Base-by-base conservation (phyloP, 2,113 vertebrate genomes). In the Nycticryphes semicollaris region DNA sequence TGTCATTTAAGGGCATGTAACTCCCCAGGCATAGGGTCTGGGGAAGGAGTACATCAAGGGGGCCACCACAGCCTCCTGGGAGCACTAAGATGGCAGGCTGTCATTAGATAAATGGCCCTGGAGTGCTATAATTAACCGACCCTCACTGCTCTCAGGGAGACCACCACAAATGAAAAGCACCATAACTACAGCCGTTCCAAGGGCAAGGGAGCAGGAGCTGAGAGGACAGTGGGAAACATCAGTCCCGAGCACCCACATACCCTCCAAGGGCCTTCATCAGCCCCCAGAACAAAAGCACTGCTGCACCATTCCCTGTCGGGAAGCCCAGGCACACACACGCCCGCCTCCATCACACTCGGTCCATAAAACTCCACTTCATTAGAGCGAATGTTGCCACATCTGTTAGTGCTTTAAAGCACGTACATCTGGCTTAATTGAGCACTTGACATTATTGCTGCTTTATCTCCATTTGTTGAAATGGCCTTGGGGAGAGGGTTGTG, bases 391-490 rank as follows among this genome's bases (percentile, higher is more conserved):
- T 41, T 80, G 48, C 83, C 51, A 94, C 94, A 96, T 94, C 93
- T 96, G 87, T 89, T 84, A 92, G 45, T 81, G 79, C 84, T 96
- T 97, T 94, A 94, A 91, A 93, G 87, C 60, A 87, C 11, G 14
- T 69, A 75, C 39, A 91, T 90, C 92, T 93, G 93, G 74, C 66
- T 96, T 90, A 89, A 89, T 82, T 92, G 73, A 82, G 56, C 87
- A 91, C 66, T 92, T 93, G 64, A 93, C 64, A 92, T 95, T 87
- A 95, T 64, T 90, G 83, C 63, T 87, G 48, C 76, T 92, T 95
- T 95, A 96, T 94, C 95, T 95, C 82, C 45, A 33, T 95, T 89
- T 95, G 81, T 64, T 83, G 56, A 94, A 89, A 57, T 82, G 48
- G 43, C 53, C 70, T 54, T 56, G 43, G 23, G 27, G 51, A 95